A percentile compares a stretch with the other conserved stretches of the same genome.
Conservation (phyloP, 2,888 invertebrate species). For the Nemotelus nigrinus region DNA sequence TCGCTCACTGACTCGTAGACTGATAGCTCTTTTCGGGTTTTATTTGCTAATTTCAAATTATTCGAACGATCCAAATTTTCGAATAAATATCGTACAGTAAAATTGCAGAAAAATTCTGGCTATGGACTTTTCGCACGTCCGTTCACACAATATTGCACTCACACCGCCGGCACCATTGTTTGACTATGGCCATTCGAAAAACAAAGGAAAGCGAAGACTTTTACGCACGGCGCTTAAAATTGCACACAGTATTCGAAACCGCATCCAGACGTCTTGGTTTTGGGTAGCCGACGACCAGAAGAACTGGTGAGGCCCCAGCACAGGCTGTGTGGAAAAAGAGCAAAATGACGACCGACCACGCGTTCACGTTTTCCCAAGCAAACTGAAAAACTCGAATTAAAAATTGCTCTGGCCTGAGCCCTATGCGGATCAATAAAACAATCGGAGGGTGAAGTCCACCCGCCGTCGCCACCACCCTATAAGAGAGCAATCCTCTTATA, state of each 20-base stretch:
- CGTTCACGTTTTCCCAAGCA: slow-evolving; percentile 49
- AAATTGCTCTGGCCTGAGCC: slow-evolving; percentile 40
- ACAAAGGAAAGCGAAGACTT: neutral
- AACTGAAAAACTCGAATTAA: slow-evolving; percentile 48
- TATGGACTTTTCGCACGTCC: neutral
- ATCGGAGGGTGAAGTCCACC: slow-evolving; percentile 45
- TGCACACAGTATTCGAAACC: neutral
- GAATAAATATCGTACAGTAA: neutral
- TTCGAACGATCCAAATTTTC: neutral
- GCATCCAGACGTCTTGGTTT: neutral
- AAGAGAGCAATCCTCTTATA: slow-evolving; percentile 34
- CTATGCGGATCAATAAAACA: slow-evolving; percentile 51
- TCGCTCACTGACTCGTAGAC: neutral
- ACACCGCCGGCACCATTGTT: slow-evolving; percentile 10
- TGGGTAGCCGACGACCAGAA: neutral
- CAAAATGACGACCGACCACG: slow-evolving; percentile 46
- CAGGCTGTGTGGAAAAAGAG: neutral
- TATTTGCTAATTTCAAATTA: neutral
- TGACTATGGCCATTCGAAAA: neutral
- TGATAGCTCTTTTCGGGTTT: neutral
- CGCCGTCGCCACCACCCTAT: slow-evolving; percentile 28
- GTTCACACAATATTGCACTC: slow-evolving; percentile 6
- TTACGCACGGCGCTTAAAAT: neutral
- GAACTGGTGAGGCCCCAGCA: slow-evolving; percentile 10
- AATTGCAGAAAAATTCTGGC: neutral